Evolutionary conservation across 1,140 invertebrate genomes (phyloP), one percentile per base, ranked within the genome.

Genomic region (Melanaphis sacchari): DNA sequence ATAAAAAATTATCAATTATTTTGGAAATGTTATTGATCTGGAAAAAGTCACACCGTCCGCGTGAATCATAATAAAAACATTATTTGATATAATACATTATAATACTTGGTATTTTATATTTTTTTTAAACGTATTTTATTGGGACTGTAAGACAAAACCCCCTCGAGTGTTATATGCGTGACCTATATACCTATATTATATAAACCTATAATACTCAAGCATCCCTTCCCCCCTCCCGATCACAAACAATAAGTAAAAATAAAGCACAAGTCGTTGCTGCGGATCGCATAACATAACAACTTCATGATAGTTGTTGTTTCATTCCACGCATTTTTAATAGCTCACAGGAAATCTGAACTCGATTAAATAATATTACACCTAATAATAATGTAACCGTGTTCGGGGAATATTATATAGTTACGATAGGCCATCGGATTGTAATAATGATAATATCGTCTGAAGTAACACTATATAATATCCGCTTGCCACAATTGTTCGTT

Each of bases 321-420:
- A n/a, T 5, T 22, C 31, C 59, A 4, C 31, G n/a, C n/a, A 76
- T 76, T 76, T 76, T 76, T 76, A 76, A 76, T 76, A 76, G 31
- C 24, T n/a, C 31, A 4, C 15, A 18, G 59, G 3, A 76, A 76
- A 76, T n/a, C 59, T 76, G 59, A 76, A 76, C 59, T 76, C 59
- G n/a, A n/a, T 76, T n/a, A 76, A 76, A 76, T 76, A 76, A 76
- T 76, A 76, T n/a, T n/a, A 36, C n/a, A n/a, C 59, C 59, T 76
- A n/a, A 76, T 76, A 76, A 76, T 36, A n/a, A 15, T n/a, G 3
- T 76, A n/a, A 76, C 31, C 15, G 31, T 15, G 59, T 76, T 76
- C 1, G 59, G 59, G 31, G n/a, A 76, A n/a, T 76, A 76, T 76
- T 76, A 76, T 76, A 76, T n/a, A 76, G 59, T n/a, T 76, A n/a